Base-by-base conservation (phyloP, 2,888 invertebrate genomes). In the Machimus rusticus region DNA sequence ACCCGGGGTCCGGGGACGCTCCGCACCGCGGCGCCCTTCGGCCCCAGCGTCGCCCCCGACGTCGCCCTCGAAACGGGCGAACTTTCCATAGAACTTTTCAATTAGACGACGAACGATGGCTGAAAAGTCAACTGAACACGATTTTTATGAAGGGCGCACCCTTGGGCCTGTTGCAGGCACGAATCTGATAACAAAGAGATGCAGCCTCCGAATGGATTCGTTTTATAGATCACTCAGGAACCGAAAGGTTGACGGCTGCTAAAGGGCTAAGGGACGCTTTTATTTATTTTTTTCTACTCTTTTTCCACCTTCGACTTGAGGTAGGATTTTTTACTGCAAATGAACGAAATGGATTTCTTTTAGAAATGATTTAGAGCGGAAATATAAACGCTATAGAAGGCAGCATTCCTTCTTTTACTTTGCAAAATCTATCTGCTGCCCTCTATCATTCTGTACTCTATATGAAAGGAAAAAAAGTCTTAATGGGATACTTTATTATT, bases 71-170 rank as follows among this genome's bases (percentile, higher is more conserved):
- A 66, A 66, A 66, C 66, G 28, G 66, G 19, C 14, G 31, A 79
- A 51, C 51, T 79, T 51, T 51, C 31, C 31, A 79, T 79, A 16
- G 79, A 79, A 79, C 79, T 79, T 79, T 79, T 79, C 79, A 79
- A 51, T 79, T 79, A 51, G 51, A 79, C 16, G 51, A 9, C 51
- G 8, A 79, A 79, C 39, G 79, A 55, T 31, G 51, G 51, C 51
- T 79, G 51, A 79, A 79, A 79, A 79, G 79, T 79, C 51, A 51
- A 79, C 79, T 79, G 79, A 79, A 79, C 79, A 79, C 79, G 79
- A 79, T 79, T 79, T 79, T 79, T 51, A 79, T 79, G 51, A 79
- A 51, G 79, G 31, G 51, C 9, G 23, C 43, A 79, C 51, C 46
- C 79, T 28, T 66, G 28, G 66, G 66, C 66, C 66, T 66, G 66